phyloP scores from a whole-genome alignment of 2,888 invertebrate genomes.

The Aromia moschata region DNA sequence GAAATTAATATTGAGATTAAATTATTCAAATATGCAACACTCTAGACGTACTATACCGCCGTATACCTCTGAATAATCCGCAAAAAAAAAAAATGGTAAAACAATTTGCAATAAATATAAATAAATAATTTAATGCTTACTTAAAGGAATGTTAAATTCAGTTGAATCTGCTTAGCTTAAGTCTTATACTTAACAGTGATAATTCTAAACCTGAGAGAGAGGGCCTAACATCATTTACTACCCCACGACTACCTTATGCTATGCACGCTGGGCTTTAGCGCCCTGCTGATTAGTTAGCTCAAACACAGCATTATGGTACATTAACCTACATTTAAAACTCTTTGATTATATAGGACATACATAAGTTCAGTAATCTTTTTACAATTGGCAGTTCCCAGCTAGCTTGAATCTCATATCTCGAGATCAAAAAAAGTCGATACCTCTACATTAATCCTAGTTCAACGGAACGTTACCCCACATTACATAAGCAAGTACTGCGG shows the following conservation, averaged over 20 bases:
- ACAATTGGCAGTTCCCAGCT: conserved; percentile 65
- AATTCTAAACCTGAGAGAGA: conserved; percentile 60
- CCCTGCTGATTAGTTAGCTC: conserved; percentile 46
- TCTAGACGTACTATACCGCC: neutral
- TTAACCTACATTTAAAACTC: conserved; percentile 59
- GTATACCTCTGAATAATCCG: conserved; percentile 4
- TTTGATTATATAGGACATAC: conserved; percentile 60
- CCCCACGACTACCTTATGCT: conserved; percentile 49
- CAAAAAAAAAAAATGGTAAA: neutral
- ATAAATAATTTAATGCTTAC: conserved; percentile 34
- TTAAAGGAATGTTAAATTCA: conserved; percentile 47
- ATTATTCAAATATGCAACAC: conserved; percentile 2
- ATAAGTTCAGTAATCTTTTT: conserved; percentile 61
- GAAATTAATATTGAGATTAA: neutral
- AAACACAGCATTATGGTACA: conserved; percentile 57
- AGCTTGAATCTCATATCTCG: conserved; percentile 60
- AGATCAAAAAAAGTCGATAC: conserved; percentile 58
- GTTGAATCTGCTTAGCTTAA: conserved; percentile 37
- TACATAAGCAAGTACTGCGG: conserved; percentile 35
- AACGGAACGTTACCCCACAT: conserved; percentile 34
- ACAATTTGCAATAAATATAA: conserved; percentile 31
- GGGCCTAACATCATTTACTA: conserved; percentile 59
- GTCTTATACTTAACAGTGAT: conserved; percentile 40
- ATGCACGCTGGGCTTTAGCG: conserved; percentile 30
- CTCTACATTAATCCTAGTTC: conserved; percentile 49